Evolutionary conservation across 2,888 invertebrate species (phyloP).

Genomic region (Muschampia plurimacula): DNA sequence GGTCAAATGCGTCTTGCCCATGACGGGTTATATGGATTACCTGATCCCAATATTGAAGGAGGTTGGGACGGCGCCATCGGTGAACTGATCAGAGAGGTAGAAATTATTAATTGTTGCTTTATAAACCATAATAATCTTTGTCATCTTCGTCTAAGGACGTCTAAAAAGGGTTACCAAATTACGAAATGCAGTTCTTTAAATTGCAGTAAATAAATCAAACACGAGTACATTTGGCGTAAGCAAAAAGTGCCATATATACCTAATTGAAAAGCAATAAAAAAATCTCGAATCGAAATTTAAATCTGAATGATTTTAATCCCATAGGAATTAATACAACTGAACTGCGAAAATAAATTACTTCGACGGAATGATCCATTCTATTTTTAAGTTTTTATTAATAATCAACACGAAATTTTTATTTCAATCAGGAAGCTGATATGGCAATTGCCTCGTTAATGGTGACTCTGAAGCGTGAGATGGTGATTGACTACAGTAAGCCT

Average conservation of each 20-base stretch:
- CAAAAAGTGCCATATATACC: neutral
- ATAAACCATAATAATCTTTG: no score
- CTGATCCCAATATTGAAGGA: slow-evolving; percentile 90
- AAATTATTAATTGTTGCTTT: slow-evolving; percentile 47
- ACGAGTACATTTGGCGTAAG: neutral
- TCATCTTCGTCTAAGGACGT: no score
- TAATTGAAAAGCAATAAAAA: neutral
- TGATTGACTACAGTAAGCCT: slow-evolving; percentile 98
- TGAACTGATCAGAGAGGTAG: slow-evolving; percentile 93
- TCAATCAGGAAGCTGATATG: slow-evolving; percentile 95
- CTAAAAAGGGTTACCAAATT: no score
- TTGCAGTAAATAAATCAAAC: neutral
- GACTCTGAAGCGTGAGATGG: slow-evolving; percentile 95
- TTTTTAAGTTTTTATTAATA: neutral
- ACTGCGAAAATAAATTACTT: neutral
- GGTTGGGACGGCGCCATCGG: slow-evolving; percentile 98
- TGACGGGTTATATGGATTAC: slow-evolving; percentile 94
- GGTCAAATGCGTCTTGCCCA: slow-evolving; percentile 94
- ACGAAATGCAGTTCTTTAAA: no score
- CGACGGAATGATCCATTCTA: neutral
- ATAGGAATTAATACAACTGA: neutral
- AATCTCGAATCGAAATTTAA: neutral
- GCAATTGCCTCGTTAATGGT: slow-evolving; percentile 98
- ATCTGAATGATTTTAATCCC: neutral
- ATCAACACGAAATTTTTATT: neutral